Evolutionary conservation across 2,888 invertebrate species (phyloP), one percentile per base, ranked within the genome.

Genomic region (Drosophila mulleri): DNA sequence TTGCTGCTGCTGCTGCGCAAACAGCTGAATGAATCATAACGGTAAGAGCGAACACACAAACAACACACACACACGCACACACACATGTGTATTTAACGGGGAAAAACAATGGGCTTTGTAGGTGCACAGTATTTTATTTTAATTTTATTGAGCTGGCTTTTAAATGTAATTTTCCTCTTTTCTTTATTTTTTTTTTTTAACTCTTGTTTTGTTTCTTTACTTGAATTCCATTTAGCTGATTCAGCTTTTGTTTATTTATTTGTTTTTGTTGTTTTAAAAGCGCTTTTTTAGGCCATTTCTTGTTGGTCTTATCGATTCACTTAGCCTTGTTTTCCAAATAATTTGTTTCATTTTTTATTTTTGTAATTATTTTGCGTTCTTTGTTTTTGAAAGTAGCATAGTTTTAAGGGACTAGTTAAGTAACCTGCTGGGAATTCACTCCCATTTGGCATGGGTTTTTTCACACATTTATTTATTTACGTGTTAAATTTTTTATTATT

Each of bases 1-100:
- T 88, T 87, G 80, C 89, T 87, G 89, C 29, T 29, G 80, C 89
- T 87, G 80, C 89, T 87, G 84, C 84, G 89, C 89, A 87, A 85
- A 74, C 89, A 80, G 88, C 83, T 83, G 71, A 53, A 82, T 89
- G 85, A 85, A 72, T 85, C 89, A 85, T 86, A 85, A 86, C 84
- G 83, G 84, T 85, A 83, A 74, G 70, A 74, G 70, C 61, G 45
- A 48, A 48, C 37, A 50, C 77, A 56, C 23, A 39, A 16, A 39
- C 37, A 39, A 39, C 47, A 59, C 50, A 53, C 32, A 69, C 42
- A 48, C 23, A 42, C 23, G 60, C n/a, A 63, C 44, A 50, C 32
- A 48, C 75, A 61, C 67, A 58, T 47, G 52, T 53, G 53, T n/a
- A 58, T 20, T 57, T 44, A 44, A 39, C 56, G 57, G 57, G 53